Evolutionary conservation across 2,888 invertebrate species (phyloP).

Genomic region (Tipula confusa): DNA sequence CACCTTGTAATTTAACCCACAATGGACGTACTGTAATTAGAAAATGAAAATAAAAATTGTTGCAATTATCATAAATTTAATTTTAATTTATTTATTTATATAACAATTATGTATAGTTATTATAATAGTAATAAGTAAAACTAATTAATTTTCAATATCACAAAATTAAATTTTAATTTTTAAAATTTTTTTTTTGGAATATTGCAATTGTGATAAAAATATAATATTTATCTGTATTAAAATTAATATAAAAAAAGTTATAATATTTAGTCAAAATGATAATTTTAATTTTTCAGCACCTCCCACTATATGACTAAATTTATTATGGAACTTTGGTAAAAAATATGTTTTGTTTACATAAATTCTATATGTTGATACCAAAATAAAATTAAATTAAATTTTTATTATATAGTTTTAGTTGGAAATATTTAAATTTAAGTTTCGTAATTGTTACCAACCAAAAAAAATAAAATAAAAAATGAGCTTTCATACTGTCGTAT

Average conservation of each 20-base stretch:
- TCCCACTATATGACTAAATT: background rate
- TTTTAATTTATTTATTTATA: slow-evolving; percentile 36
- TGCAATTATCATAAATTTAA: slow-evolving; percentile 37
- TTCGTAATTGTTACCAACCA: background rate
- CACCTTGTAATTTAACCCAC: slow-evolving; percentile 63
- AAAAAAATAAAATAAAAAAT: background rate
- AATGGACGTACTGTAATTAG: slow-evolving; percentile 64
- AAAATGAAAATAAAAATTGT: slow-evolving; percentile 32
- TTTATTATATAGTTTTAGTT: background rate
- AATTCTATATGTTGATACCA: background rate
- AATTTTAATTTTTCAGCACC: background rate
- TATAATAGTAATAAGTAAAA: background rate
- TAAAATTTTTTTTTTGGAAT: background rate
- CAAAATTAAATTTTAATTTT: background rate
- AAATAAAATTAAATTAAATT: background rate
- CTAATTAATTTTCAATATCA: background rate
- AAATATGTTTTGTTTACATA: background rate
- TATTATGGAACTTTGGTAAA: background rate
- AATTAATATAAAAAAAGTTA: background rate
- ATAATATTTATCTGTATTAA: background rate
- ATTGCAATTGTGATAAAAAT: background rate
- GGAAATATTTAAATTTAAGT: background rate
- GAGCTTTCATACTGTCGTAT: too few relatives aligned
- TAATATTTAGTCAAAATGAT: background rate
- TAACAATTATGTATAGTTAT: background rate